phyloP scores from a whole-genome alignment of 2,797 vertebrate genomes.

The Todus mexicanus region DNA sequence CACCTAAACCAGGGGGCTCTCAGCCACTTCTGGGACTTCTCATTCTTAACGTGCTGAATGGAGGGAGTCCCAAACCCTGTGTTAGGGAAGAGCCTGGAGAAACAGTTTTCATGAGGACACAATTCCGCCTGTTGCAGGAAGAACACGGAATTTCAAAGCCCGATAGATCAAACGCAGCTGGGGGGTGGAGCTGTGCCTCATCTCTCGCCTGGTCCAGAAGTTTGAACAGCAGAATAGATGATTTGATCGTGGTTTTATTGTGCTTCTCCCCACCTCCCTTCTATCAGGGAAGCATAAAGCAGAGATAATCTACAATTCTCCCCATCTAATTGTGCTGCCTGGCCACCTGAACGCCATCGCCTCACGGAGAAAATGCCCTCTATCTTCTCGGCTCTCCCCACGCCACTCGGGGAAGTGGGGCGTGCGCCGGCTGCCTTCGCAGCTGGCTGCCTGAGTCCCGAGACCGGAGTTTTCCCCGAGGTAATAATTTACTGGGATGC shows the following conservation, averaged over 20 bases:
- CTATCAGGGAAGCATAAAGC: neutral
- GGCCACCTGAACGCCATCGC: neutral
- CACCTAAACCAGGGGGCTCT: neutral
- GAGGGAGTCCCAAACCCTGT: neutral
- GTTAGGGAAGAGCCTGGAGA: neutral
- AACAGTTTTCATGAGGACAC: neutral
- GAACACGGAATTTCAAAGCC: conserved; percentile 13
- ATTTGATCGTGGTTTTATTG: neutral
- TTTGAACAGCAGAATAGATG: conserved; percentile 15
- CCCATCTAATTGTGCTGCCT: neutral
- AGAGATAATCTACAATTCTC: neutral
- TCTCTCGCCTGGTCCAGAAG: neutral
- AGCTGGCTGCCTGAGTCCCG: neutral
- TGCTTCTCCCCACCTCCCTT: neutral
- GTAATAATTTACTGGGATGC: conserved; percentile 15
- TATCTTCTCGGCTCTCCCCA: neutral
- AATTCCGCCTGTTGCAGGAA: neutral
- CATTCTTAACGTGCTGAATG: fast-evolving
- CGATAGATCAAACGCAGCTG: neutral
- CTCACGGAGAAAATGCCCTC: neutral
- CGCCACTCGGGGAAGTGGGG: neutral
- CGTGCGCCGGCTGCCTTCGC: neutral
- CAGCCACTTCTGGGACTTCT: neutral
- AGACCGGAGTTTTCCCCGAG: neutral
- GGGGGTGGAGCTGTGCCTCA: neutral